Evolutionary conservation across 64 coral and sea anemone species (phyloP), one percentile per base, ranked within the genome.

Genomic region (Montipora efflorescens): DNA sequence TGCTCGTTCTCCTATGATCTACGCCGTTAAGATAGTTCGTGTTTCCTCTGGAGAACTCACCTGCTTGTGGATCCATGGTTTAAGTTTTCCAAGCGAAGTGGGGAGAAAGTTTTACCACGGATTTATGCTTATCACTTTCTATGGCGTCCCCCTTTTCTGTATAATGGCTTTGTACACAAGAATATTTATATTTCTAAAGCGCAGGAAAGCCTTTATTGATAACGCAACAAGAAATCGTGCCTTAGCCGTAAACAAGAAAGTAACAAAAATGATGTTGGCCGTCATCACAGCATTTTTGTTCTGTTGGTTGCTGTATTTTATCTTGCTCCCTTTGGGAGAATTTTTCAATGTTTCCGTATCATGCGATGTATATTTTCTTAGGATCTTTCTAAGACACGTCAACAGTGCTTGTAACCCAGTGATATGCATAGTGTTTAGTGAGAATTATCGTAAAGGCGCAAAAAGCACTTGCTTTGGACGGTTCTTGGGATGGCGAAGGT

Each of bases 371-470:
- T 45, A 71, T 50, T 86, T 86, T 68, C 9, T 86, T 5, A 19
- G 82, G 8, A 49, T 86, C 68, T 86, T 71, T 10, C 18, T 86
- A 4, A 67, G 82, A 0, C 82, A 86, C 18, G 7, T 86, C 0
- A 72, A 84, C 59, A 67, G 64, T n/a, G 82, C 82, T 4, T 86
- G 82, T 47, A 86, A 86, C 36, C 82, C 64, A 23, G 47, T 86
- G 4, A 86, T 86, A 7, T 71, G 66, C 4, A 49, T 86, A 2
- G 16, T 48, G 0, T 51, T 86, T 21, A 71, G 82, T 19, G 46
- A 72, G 3, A 86, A 86, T 86, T 86, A 49, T 71, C 43, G 82
- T 13, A 70, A 70, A 4, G 82, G 45, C 4, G 19, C 68, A 18
- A 69, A 72, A 14, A 48, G 2, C 20, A 21, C 0, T 49, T 12